These are phyloP conservation scores for Netelia virgata DNA, from an alignment of 2,888 invertebrate species.

Conservation along the genomic window DNA sequence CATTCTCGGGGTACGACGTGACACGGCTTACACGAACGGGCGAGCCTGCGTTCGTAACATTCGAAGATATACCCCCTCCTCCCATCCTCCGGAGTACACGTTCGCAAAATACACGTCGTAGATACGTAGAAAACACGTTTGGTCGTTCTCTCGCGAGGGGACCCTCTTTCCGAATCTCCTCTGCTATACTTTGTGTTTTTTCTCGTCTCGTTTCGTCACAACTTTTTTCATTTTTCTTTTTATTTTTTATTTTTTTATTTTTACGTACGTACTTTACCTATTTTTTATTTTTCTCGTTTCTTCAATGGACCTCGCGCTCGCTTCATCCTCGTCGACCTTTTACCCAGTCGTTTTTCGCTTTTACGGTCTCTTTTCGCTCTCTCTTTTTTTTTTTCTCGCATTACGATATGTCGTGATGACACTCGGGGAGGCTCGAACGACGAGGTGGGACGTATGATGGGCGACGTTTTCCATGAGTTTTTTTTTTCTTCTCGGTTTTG, in stretches of 20 bases:
- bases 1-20: slow-evolving; percentile 74
- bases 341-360: slow-evolving; percentile 6
- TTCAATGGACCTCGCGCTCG: no score
- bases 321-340: no score
- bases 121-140: not conserved
- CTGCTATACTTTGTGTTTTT: slow-evolving; percentile 55
- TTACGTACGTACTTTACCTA: no score
- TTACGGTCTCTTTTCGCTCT: slow-evolving; percentile 12
- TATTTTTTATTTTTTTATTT: no score
- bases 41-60: slow-evolving; percentile 57
- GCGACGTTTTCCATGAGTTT: not conserved
- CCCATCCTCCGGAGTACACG: slow-evolving; percentile 9
- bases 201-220: not conserved
- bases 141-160: slow-evolving; percentile 31
- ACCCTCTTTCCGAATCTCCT: slow-evolving; percentile 57
- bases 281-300: no score
- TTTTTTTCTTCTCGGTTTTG: not conserved
- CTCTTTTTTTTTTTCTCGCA: slow-evolving; percentile 14
- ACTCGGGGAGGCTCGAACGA: no score
- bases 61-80: slow-evolving; percentile 59
- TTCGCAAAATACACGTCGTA: slow-evolving; percentile 4
- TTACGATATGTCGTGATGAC: slow-evolving; percentile 1
- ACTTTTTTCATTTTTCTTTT: no score
- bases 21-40: slow-evolving; percentile 66
- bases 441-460: no score